Base-by-base conservation (phyloP, 2,888 invertebrate genomes). In the Pyrgus malvae region DNA sequence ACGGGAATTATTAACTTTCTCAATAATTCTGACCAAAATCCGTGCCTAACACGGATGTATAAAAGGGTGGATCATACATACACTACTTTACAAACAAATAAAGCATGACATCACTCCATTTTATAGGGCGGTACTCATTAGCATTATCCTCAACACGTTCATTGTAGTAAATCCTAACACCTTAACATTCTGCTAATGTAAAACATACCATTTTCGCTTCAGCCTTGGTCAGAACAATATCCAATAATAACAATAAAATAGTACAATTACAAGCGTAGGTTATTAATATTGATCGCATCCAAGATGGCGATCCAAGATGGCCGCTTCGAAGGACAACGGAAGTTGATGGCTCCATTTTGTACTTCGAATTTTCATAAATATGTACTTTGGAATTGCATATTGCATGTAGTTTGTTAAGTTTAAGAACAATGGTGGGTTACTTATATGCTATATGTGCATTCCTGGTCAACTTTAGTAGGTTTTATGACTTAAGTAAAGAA, bases 211-310 rank as follows among this genome's bases (percentile, higher is more conserved):
- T 84, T 81, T 81, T 72, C 60, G 83, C 71, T 59, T 46, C 71
- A 78, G 72, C 87, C 84, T 83, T 83, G 78, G 66, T 58, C 58
- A 70, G 78, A 83, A 88, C 87, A 88, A 86, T 86, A 81, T 87
- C 79, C 86, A 82, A 87, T 88, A 87, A 85, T 81, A 84, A 83
- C 83, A 82, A 83, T 82, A 82, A 78, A 82, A 76, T 61, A 49
- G 63, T 63, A 67, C 69, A 70, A 72, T 73, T 72, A 74, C 71
- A 69, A 41, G 67, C 67, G 69, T 67, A 67, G n/a, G n/a, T 68
- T 71, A 72, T 72, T 70, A 70, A 71, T 73, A 72, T 70, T 69
- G 68, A 72, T 68, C 69, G 64, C 53, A 60, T 60, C 61, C 65
- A 68, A 69, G 46, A 69, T 69, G 64, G 66, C 63, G 35, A 57